Percentiles rank a stretch among this genome's conserved stretches.
Conservation (phyloP, 37 sponge, comb jelly and placozoan species). For the Lycopodina hypogea region DNA sequence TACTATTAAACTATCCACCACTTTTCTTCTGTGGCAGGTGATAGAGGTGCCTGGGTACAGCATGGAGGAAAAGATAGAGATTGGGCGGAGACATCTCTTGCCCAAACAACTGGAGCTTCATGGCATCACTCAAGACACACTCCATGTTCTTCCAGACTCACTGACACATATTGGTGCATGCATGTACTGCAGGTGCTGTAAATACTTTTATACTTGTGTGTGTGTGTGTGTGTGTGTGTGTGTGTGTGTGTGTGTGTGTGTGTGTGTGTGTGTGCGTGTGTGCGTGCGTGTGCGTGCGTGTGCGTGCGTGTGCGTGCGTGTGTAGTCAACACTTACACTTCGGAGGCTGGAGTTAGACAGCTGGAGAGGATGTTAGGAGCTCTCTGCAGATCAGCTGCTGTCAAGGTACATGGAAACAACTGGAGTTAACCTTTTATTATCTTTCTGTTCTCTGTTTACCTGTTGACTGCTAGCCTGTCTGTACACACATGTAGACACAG, state of each 20-base stretch:
- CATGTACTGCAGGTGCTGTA: background rate
- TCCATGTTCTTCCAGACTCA: slow-evolving; percentile 25
- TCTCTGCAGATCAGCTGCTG: slow-evolving; percentile 79
- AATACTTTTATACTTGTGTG: background rate
- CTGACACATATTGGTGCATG: slow-evolving; percentile 39
- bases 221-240: too few species aligned
- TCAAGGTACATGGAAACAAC: slow-evolving; percentile 61
- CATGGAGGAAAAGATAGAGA: slow-evolving; percentile 83
- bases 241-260: too few species aligned
- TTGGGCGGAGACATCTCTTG: slow-evolving; percentile 72
- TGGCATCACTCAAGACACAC: slow-evolving; percentile 48
- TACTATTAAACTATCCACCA: too few species aligned
- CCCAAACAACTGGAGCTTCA: slow-evolving; percentile 82
- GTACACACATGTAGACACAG: too few species aligned
- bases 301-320: background rate
- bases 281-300: too few species aligned
- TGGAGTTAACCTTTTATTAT: too few species aligned
- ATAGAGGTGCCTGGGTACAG: slow-evolving; percentile 84
- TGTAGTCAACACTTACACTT: slow-evolving; percentile 71
- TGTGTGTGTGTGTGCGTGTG: too few species aligned
- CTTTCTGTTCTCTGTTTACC: background rate
- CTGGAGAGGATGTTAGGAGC: slow-evolving; percentile 77
- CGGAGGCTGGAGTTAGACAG: slow-evolving; percentile 87
- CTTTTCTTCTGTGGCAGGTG: slow-evolving; percentile 31
- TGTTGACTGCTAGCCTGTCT: background rate